Conservation (phyloP, 64 coral and sea anemone genomes). For the Anthopleura sola region DNA sequence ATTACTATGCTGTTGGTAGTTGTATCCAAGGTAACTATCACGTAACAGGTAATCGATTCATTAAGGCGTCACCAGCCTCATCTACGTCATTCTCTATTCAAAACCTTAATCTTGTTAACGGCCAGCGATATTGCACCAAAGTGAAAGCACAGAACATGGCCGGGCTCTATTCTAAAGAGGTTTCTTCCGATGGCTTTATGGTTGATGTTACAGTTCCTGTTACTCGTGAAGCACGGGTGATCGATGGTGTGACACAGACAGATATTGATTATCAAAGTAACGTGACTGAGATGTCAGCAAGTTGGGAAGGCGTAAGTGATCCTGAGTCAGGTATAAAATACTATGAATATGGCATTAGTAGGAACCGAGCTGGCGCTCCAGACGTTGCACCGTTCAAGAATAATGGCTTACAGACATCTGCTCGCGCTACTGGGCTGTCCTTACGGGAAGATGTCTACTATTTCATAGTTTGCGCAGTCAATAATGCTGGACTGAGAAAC, state of each 20-base stretch:
- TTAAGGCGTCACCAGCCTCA: constrained; percentile 23
- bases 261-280: constrained; percentile 90
- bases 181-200: constrained; percentile 71
- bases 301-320: constrained; percentile 68
- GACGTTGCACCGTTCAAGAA: constrained; percentile 55
- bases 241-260: constrained; percentile 53
- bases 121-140: constrained; percentile 79
- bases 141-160: constrained; percentile 86
- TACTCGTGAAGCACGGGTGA: constrained; percentile 56
- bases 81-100: constrained; percentile 45
- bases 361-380: constrained; percentile 42
- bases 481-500: constrained; percentile 69
- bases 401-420: constrained; percentile 34
- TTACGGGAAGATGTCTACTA: constrained; percentile 83
- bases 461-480: constrained; percentile 81
- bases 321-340: constrained; percentile 65
- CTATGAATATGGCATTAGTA: constrained; percentile 79
- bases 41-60: constrained; percentile 57
- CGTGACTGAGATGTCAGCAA: constrained; percentile 52
- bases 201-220: constrained; percentile 69
- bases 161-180: constrained; percentile 42
- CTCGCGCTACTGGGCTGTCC: constrained; percentile 41
- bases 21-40: constrained; percentile 75
- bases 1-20: constrained; percentile 74
- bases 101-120: constrained; percentile 62